phyloP scores from a whole-genome alignment of 1,140 invertebrate species.

The Metopolophium dirhodum region DNA sequence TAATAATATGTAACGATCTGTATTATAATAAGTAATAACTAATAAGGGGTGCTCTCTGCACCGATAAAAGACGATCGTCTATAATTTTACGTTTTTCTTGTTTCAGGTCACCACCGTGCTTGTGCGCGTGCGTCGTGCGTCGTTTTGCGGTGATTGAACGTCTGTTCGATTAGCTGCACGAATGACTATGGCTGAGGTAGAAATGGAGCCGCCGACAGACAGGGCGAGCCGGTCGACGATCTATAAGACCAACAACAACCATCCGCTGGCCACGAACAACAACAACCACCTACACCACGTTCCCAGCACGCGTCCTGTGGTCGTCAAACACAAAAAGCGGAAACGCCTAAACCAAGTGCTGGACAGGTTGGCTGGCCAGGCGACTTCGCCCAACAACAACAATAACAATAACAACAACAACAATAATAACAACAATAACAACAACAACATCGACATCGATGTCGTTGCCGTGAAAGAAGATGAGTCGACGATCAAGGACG shows the following conservation, averaged over 20 bases:
- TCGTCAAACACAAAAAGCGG: constrained; percentile 70
- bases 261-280: constrained; percentile 68
- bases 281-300: constrained; percentile 67
- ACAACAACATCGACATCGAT: constrained; percentile 59
- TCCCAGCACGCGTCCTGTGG: constrained; percentile 59
- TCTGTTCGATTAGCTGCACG: constrained; percentile 68
- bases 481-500: constrained; percentile 48
- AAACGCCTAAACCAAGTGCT: constrained; percentile 78
- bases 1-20: too few relatives aligned
- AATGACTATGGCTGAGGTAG: constrained; percentile 75
- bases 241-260: constrained; percentile 64
- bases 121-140: neutral
- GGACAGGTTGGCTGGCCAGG: constrained; percentile 71
- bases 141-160: constrained; percentile 62
- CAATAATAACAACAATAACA: constrained; percentile 58
- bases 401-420: constrained; percentile 61
- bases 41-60: too few relatives aligned
- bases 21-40: too few relatives aligned
- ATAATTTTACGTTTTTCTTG: neutral
- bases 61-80: neutral
- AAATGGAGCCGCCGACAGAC: constrained; percentile 65
- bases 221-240: constrained; percentile 55
- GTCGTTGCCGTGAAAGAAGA: constrained; percentile 59
- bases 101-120: neutral
- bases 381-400: constrained; percentile 62